Conservation (phyloP, 1,140 invertebrate species). For the Coelopa frigida region DNA sequence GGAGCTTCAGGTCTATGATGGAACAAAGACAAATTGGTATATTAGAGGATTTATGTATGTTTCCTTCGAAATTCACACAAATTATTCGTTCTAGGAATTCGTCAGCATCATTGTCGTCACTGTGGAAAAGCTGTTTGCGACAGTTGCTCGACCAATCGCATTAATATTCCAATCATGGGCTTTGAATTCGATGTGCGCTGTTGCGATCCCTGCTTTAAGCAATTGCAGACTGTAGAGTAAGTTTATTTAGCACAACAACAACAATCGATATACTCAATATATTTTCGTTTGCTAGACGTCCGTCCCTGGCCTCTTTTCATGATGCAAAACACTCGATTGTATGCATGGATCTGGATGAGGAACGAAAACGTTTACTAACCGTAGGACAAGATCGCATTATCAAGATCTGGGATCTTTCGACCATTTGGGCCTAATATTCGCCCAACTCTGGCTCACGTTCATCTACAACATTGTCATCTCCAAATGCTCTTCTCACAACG, state of each 20-base stretch:
- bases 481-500: no score
- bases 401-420: constrained; percentile 66
- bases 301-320: constrained; percentile 87
- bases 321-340: constrained; percentile 89
- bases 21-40: constrained; percentile 86
- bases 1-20: constrained; percentile 98
- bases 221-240: constrained; percentile 79
- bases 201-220: constrained; percentile 83
- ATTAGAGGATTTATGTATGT: constrained; percentile 32
- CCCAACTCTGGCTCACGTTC: not conserved
- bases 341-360: constrained; percentile 83
- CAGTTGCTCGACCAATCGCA: constrained; percentile 78
- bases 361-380: constrained; percentile 76
- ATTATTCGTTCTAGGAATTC: constrained; percentile 45
- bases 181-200: constrained; percentile 96
- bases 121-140: constrained; percentile 94
- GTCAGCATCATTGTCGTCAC: constrained; percentile 84
- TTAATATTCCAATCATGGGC: constrained; percentile 90
- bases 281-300: constrained; percentile 57
- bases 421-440: constrained; percentile 36
- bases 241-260: no score
- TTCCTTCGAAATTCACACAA: not conserved
- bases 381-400: constrained; percentile 91
- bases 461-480: not conserved
- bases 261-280: constrained; percentile 7